Evolutionary conservation across 2,888 invertebrate species (phyloP), one percentile per base, ranked within the genome.

Genomic region (Platypus cylindrus): DNA sequence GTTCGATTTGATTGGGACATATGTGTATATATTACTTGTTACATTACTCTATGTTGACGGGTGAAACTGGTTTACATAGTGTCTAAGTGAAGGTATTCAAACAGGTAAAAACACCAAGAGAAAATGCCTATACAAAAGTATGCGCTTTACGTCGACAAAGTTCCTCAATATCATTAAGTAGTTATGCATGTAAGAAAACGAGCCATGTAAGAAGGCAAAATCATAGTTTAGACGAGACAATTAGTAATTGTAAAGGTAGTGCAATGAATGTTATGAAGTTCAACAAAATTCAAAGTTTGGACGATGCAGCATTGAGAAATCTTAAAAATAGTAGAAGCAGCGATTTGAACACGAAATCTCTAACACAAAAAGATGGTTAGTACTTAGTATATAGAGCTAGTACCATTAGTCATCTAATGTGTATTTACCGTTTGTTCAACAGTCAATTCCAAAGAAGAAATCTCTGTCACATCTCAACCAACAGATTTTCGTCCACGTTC

Each of bases 51-150:
- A n/a, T n/a, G n/a, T n/a, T n/a, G n/a, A n/a, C n/a, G n/a, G n/a
- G n/a, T n/a, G n/a, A n/a, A n/a, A n/a, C n/a, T n/a, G n/a, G n/a
- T n/a, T n/a, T n/a, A n/a, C n/a, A n/a, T n/a, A n/a, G n/a, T n/a
- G n/a, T n/a, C n/a, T n/a, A n/a, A n/a, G n/a, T n/a, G n/a, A n/a
- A n/a, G n/a, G n/a, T n/a, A n/a, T 25, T 25, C 12, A 25, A 25
- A 29, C 17, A 41, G 41, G 41, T 41, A 8, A 78, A 79, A 55
- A 78, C 82, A 8, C 81, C 82, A 0, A 67, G 84, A 36, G 86
- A 86, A 58, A 86, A 79, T 56, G 79, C 86, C 0, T 91, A 90
- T 54, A 86, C 87, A 2, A 90, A 87, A 67, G 80, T 86, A 3
- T 87, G 90, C 55, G 89, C 87, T 3, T 71, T 90, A 36, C 66